A percentile compares a stretch with the other conserved stretches of the same genome.
Conservation (phyloP, 2,113 vertebrate species). For the Myrmophylax atrothorax region DNA sequence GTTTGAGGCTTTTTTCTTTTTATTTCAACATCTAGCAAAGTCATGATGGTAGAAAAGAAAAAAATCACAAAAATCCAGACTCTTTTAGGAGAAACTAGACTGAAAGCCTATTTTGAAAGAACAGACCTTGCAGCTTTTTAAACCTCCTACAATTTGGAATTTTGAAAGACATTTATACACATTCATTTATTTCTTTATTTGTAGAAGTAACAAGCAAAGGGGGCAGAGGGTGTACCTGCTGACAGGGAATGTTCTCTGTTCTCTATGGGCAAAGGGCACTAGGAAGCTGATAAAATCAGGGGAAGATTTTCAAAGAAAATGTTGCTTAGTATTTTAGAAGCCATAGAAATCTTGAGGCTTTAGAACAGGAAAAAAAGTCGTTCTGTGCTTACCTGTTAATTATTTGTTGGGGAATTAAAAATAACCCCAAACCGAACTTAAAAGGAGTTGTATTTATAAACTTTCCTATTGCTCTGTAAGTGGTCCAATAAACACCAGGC, state of each 20-base stretch:
- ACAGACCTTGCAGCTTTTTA: background rate
- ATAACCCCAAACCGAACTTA: background rate
- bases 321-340: background rate
- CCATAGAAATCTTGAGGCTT: background rate
- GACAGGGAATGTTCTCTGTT: background rate
- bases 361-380: background rate
- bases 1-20: background rate
- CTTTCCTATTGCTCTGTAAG: background rate
- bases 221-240: rapidly evolving
- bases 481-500: background rate
- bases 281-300: background rate
- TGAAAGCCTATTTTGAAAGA: background rate
- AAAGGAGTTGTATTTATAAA: background rate
- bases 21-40: background rate
- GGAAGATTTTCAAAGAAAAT: background rate
- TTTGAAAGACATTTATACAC: background rate
- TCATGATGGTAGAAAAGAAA: background rate
- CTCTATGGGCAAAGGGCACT: background rate
- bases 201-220: background rate
- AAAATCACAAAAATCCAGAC: background rate
- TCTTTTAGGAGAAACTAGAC: background rate
- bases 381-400: background rate
- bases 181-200: background rate
- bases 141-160: background rate
- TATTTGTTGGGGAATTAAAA: background rate